Percentiles rank a stretch among this genome's conserved stretches.
Evolutionary conservation across 1,140 invertebrate genomes (phyloP).

Genomic region (Drosophila sp.): DNA sequence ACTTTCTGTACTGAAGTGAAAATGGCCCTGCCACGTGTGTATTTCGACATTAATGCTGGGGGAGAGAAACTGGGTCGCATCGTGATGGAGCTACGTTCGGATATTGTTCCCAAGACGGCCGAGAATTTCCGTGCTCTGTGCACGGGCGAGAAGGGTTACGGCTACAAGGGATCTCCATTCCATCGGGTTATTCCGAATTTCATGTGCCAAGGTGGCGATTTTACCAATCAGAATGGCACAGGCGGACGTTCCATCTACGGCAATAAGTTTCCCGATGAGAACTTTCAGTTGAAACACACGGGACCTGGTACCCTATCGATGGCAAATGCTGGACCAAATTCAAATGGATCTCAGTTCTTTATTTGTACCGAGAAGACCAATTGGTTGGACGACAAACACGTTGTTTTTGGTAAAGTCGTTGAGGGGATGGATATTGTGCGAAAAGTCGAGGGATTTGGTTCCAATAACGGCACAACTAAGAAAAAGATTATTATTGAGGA

Average conservation of each 20-base stretch:
- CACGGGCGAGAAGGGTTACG: conserved; percentile 96
- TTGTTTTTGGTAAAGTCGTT: conserved; percentile 97
- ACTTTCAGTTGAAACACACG: conserved; percentile 96
- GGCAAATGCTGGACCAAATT: conserved; percentile 98
- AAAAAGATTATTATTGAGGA: conserved; percentile 92
- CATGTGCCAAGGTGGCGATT: conserved; percentile 98
- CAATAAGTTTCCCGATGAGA: conserved; percentile 96
- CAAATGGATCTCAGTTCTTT: conserved; percentile 98
- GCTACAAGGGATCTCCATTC: conserved; percentile 95
- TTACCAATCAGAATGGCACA: conserved; percentile 97
- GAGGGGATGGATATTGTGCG: conserved; percentile 98
- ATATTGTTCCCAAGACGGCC: conserved; percentile 95
- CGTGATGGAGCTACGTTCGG: conserved; percentile 90
- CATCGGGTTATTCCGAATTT: conserved; percentile 98
- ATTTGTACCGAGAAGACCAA: conserved; percentile 96
- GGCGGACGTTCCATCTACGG: conserved; percentile 98
- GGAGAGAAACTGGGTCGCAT: conserved; percentile 35
- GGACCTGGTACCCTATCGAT: conserved; percentile 95
- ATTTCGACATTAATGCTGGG: conserved; percentile 37
- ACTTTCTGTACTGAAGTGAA: conserved; percentile 13
- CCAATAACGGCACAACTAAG: conserved; percentile 92
- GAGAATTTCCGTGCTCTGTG: conserved; percentile 97
- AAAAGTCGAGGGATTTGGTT: conserved; percentile 92
- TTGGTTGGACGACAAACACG: conserved; percentile 97
- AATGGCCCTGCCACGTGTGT: conserved; percentile 44